These are phyloP conservation scores for Idris sp. DNA, from an alignment of 1,140 invertebrate species.

Conservation along the genomic window DNA sequence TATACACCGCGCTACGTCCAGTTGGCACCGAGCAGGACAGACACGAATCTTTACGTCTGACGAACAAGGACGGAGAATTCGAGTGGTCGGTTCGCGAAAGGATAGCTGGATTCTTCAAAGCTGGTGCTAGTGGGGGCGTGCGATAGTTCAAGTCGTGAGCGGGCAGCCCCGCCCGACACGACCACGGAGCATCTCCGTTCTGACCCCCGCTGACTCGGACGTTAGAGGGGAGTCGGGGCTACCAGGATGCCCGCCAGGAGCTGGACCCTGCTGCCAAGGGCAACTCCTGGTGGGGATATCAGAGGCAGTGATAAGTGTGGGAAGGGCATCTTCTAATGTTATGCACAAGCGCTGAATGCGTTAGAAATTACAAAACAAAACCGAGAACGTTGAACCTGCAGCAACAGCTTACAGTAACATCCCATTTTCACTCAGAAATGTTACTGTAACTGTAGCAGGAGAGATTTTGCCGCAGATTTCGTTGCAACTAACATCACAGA, in stretches of 20 bases:
- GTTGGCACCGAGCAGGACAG: constrained; percentile 37
- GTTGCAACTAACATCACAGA: too few species aligned
- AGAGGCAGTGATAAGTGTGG: constrained; percentile 78
- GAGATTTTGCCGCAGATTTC: too few species aligned
- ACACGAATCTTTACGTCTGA: too few species aligned
- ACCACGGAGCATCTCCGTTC: constrained; percentile 77
- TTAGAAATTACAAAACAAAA: too few species aligned
- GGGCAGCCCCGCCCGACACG: constrained; percentile 78
- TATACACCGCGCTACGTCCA: constrained; percentile 53
- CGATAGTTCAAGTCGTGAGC: constrained; percentile 80
- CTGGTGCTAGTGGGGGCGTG: constrained; percentile 78
- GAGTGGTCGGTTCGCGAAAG: constrained; percentile 53
- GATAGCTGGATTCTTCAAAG: constrained; percentile 67
- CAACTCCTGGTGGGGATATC: constrained; percentile 51
- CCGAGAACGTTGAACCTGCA: too few species aligned
- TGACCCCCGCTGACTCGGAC: constrained; percentile 76
- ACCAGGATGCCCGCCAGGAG: constrained; percentile 60
- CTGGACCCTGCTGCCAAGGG: constrained; percentile 51
- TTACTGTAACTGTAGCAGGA: too few species aligned
- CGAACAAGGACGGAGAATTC: constrained; percentile 22
- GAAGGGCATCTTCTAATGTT: constrained; percentile 78
- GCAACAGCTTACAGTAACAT: too few species aligned
- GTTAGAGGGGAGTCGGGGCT: constrained; percentile 24
- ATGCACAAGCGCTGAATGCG: constrained; percentile 77
- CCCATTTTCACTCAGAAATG: too few species aligned